Conservation (phyloP, 2,888 invertebrate species). For the Tipula unca region DNA sequence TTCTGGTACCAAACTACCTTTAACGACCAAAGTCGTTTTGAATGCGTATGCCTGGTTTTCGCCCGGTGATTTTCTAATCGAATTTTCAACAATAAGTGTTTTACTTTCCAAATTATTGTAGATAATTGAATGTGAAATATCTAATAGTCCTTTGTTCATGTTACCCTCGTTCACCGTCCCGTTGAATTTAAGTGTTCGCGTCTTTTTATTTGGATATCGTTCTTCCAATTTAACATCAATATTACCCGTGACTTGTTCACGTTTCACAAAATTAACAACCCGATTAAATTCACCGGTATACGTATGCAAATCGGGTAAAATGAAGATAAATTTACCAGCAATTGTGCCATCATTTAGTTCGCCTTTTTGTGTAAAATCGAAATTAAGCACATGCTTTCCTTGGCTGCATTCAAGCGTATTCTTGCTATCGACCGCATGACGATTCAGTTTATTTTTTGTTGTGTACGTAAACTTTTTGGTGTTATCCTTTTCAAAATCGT, state of each 20-base stretch:
- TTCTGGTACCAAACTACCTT: constrained; percentile 37
- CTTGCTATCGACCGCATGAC: constrained; percentile 45
- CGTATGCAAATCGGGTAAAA: constrained; percentile 29
- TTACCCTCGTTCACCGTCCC: constrained; percentile 41
- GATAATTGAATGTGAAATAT: constrained; percentile 37
- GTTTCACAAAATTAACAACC: constrained; percentile 34
- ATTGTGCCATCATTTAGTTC: constrained; percentile 31
- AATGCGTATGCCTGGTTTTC: constrained; percentile 28
- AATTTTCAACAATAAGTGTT: constrained; percentile 38
- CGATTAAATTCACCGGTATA: constrained; percentile 39
- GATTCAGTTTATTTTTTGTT: constrained; percentile 50
- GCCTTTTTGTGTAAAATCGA: constrained; percentile 29
- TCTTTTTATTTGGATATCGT: constrained; percentile 28
- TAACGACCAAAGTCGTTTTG: constrained; percentile 24
- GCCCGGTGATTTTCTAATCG: constrained; percentile 38
- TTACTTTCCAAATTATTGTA: constrained; percentile 45
- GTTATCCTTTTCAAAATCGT: constrained; percentile 62
- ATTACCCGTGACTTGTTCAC: constrained; percentile 42
- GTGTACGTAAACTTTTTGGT: constrained; percentile 56
- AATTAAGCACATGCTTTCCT: constrained; percentile 41
- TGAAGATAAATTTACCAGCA: constrained; percentile 30
- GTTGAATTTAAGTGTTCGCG: constrained; percentile 39
- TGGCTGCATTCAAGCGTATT: constrained; percentile 34
- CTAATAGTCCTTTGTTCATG: constrained; percentile 39
- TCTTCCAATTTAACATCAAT: constrained; percentile 45